These are phyloP conservation scores for Formica aserva DNA, from an alignment of 2,888 invertebrate genomes.

Conservation along the genomic window DNA sequence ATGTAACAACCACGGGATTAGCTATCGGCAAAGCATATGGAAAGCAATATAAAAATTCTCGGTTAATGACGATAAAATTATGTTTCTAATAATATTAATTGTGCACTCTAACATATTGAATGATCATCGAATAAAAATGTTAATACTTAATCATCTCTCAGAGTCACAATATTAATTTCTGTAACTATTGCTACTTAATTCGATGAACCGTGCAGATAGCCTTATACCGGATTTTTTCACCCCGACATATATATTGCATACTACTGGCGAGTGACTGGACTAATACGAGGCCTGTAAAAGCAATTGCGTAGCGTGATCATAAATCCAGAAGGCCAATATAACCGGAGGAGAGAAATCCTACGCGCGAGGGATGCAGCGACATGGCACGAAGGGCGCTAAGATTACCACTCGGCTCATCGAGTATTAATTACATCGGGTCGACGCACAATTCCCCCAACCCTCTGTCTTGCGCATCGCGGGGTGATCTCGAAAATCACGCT, in stretches of 20 bases:
- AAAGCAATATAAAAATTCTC: background rate
- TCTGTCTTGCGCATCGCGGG: slow-evolving; percentile 14
- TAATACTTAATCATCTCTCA: background rate
- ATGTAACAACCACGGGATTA: background rate
- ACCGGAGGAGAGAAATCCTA: slow-evolving; percentile 44
- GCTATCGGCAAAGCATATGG: background rate
- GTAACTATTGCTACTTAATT: background rate
- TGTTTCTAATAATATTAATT: background rate
- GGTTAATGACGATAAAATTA: background rate
- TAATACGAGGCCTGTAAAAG: slow-evolving; percentile 30
- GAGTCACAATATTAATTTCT: slow-evolving; percentile 22
- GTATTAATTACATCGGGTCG: slow-evolving; percentile 71
- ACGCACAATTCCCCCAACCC: slow-evolving; percentile 23
- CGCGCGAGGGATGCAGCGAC: background rate
- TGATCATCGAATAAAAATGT: background rate
- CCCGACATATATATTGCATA: background rate
- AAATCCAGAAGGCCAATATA: slow-evolving; percentile 61
- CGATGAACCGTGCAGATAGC: background rate
- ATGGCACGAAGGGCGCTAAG: slow-evolving; percentile 52
- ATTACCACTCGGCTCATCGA: slow-evolving; percentile 72
- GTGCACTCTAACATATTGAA: background rate
- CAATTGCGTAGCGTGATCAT: slow-evolving; percentile 29
- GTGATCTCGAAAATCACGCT: slow-evolving; percentile 42
- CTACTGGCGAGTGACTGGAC: background rate
- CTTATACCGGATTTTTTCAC: background rate